phyloP scores from a whole-genome alignment of 2,113 vertebrate genomes.

The Bombycilla garrulus region DNA sequence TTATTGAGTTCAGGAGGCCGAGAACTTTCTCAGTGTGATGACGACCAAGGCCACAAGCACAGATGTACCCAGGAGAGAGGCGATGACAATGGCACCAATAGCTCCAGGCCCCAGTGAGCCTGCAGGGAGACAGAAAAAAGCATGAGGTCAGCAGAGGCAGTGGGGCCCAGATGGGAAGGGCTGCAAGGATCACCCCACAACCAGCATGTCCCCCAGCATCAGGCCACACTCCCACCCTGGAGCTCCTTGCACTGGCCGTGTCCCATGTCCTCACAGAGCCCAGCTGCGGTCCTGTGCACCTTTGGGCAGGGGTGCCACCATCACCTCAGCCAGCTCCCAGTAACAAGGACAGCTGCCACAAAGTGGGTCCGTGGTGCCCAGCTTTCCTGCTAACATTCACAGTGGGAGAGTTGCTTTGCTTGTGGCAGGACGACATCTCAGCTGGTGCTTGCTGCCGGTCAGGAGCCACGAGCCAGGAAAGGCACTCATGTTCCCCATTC shows the following conservation, averaged over 20 bases:
- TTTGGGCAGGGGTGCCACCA: background rate
- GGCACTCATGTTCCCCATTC: accelerated
- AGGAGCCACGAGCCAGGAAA: background rate
- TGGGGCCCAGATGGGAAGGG: background rate
- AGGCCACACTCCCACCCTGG: accelerated
- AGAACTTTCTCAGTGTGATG: slow-evolving; percentile 93
- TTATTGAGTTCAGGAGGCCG: slow-evolving; percentile 83
- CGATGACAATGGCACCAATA: slow-evolving; percentile 94
- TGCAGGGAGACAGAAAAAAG: slow-evolving; percentile 49
- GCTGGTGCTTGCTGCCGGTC: background rate
- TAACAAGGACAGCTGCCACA: background rate
- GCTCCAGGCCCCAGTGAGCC: slow-evolving; percentile 90
- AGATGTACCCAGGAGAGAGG: slow-evolving; percentile 90
- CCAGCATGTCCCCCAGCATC: accelerated
- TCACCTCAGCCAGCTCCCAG: background rate
- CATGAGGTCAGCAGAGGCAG: background rate
- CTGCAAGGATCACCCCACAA: background rate
- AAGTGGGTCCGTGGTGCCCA: accelerated
- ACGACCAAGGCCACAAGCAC: slow-evolving; percentile 92
- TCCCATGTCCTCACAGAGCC: accelerated
- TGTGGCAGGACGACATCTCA: background rate
- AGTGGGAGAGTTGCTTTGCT: accelerated
- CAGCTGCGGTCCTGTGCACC: no score
- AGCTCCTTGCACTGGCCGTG: background rate
- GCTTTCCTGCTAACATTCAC: background rate